phyloP scores from a whole-genome alignment of 1,140 invertebrate species.

The Sitobion miscanthi region DNA sequence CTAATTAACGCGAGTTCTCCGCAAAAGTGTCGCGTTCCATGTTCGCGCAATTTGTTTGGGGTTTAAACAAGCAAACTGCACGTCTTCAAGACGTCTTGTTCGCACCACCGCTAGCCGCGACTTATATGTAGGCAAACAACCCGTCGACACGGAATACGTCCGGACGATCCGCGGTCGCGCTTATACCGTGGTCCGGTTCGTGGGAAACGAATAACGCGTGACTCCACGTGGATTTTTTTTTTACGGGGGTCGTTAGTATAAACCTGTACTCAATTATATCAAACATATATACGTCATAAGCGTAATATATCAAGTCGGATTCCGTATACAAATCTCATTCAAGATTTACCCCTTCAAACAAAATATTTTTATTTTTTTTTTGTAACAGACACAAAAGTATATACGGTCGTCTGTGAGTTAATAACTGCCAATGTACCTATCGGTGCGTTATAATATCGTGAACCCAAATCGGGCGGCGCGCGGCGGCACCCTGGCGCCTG shows the following conservation, averaged over 20 bases:
- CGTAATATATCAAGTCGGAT: neutral
- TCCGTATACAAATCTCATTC: neutral
- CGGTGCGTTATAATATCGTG: neutral
- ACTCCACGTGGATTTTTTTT: constrained; percentile 8
- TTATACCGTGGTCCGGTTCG: neutral
- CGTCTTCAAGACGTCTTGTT: constrained; percentile 28
- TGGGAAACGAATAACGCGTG: constrained; percentile 19
- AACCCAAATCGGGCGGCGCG: neutral
- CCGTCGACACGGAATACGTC: neutral
- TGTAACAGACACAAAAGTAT: neutral
- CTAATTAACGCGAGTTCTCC: constrained; percentile 40
- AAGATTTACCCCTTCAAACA: constrained; percentile 28
- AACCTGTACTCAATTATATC: constrained; percentile 17
- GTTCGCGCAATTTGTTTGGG: constrained; percentile 46
- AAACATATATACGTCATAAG: neutral
- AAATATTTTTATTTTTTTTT: neutral
- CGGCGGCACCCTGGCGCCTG: constrained; percentile 41
- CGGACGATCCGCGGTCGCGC: neutral
- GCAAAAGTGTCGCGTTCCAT: constrained; percentile 37
- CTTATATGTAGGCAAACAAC: too few relatives aligned
- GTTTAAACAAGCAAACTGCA: constrained; percentile 28
- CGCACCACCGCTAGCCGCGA: neutral
- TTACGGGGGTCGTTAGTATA: neutral
- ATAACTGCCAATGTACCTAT: constrained; percentile 31
- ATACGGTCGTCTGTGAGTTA: constrained; percentile 11